These are phyloP conservation scores for Chelonus formosanus DNA, from an alignment of 2,888 invertebrate genomes.

Conservation along the genomic window DNA sequence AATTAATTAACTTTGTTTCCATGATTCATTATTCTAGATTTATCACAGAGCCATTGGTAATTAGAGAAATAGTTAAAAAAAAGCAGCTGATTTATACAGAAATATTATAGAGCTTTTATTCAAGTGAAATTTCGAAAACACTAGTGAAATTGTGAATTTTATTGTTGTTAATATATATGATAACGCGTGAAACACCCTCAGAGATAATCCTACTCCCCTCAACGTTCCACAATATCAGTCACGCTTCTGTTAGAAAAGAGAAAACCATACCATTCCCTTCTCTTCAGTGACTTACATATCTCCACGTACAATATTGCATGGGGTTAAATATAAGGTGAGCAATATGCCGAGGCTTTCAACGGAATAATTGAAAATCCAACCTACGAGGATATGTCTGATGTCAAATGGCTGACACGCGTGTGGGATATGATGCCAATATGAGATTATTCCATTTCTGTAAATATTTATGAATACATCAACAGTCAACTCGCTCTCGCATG, in stretches of 20 bases:
- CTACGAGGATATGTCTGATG: constrained; percentile 15
- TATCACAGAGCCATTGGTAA: too few relatives aligned
- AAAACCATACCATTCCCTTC: constrained; percentile 31
- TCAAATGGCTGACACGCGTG: neutral
- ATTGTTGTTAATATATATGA: constrained; percentile 53
- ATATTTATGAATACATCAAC: too few relatives aligned
- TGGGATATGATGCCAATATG: neutral
- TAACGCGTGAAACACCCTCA: constrained; percentile 43
- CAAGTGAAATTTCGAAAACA: constrained; percentile 10
- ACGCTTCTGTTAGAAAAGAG: constrained; percentile 40
- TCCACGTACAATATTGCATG: constrained; percentile 46
- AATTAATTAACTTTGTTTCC: too few relatives aligned
- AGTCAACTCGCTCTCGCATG: too few relatives aligned
- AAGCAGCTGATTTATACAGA: too few relatives aligned
- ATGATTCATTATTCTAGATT: too few relatives aligned
- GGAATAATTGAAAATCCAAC: constrained; percentile 31
- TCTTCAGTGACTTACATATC: constrained; percentile 42
- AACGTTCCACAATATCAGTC: constrained; percentile 45
- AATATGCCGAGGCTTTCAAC: constrained; percentile 40
- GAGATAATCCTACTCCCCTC: constrained; percentile 38
- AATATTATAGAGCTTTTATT: too few relatives aligned
- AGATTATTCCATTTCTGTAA: too few relatives aligned
- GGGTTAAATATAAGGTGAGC: constrained; percentile 39
- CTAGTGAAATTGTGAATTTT: constrained; percentile 47
- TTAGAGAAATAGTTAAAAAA: too few relatives aligned